phyloP scores from a whole-genome alignment of 2,797 vertebrate species.

The Sphenodon punctatus region DNA sequence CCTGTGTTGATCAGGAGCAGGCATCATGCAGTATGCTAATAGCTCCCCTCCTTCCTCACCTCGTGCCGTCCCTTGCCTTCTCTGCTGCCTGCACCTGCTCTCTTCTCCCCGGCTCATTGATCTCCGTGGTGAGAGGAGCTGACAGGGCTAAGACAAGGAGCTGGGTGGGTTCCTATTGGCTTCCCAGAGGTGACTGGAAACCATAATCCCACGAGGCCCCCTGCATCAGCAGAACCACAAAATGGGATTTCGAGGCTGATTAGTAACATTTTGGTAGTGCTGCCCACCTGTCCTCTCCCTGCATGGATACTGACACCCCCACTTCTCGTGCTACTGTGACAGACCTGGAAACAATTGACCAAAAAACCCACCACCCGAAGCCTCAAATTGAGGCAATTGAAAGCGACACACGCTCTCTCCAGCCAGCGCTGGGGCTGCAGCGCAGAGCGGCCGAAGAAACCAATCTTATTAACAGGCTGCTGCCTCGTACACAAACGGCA shows the following conservation, averaged over 20 bases:
- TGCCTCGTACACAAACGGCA: not conserved
- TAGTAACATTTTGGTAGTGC: too few relatives aligned
- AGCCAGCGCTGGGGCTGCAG: not conserved
- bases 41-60: not conserved
- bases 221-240: too few relatives aligned
- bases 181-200: not conserved
- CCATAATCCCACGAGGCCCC: too few relatives aligned
- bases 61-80: not conserved
- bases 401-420: constrained; percentile 31
- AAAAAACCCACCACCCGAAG: too few relatives aligned
- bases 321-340: not conserved
- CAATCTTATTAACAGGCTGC: constrained; percentile 41
- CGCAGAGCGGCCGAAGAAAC: constrained; percentile 29
- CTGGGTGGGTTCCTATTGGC: not conserved
- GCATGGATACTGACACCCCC: too few relatives aligned
- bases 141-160: not conserved
- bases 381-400: not conserved
- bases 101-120: not conserved
- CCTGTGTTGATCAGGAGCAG: too few relatives aligned
- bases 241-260: too few relatives aligned
- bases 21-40: not conserved
- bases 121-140: not conserved
- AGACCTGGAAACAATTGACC: constrained; percentile 35
- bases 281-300: not conserved
- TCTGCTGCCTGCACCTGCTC: not conserved